Evolutionary conservation across 2,888 invertebrate genomes (phyloP).

Genomic region (Drosophila tanythrix): DNA sequence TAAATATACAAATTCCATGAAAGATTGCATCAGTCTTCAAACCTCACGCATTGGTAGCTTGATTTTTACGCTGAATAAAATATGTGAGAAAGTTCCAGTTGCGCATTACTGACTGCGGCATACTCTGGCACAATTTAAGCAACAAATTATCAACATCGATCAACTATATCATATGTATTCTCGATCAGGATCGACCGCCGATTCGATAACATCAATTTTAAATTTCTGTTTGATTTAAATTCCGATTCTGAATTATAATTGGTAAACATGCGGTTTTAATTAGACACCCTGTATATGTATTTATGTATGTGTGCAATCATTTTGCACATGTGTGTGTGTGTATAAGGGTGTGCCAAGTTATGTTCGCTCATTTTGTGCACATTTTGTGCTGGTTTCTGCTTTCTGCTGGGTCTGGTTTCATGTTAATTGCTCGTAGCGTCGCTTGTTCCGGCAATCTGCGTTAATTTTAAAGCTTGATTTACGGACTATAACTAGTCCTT

Average conservation of each 20-base stretch:
- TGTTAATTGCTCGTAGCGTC: constrained; percentile 79
- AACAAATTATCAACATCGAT: neutral
- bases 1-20: neutral
- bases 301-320: constrained; percentile 9
- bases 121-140: neutral
- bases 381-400: constrained; percentile 25
- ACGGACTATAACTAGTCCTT: constrained; percentile 62
- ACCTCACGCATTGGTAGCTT: too few species aligned
- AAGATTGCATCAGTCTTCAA: neutral
- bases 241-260: neutral
- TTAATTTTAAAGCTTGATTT: constrained; percentile 81
- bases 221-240: neutral
- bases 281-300: constrained; percentile 5
- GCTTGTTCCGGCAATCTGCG: constrained; percentile 80
- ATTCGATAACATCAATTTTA: neutral
- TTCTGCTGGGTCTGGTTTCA: constrained; percentile 63
- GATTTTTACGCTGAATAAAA: neutral
- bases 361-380: constrained; percentile 43
- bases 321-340: neutral
- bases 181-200: neutral
- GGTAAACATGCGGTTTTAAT: neutral
- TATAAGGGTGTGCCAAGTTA: constrained; percentile 19
- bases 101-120: too few species aligned
- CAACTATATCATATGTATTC: neutral
- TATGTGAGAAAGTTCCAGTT: neutral